These are phyloP conservation scores for Andricus grossulariae DNA, from an alignment of 1,140 invertebrate genomes.

Conservation along the genomic window DNA sequence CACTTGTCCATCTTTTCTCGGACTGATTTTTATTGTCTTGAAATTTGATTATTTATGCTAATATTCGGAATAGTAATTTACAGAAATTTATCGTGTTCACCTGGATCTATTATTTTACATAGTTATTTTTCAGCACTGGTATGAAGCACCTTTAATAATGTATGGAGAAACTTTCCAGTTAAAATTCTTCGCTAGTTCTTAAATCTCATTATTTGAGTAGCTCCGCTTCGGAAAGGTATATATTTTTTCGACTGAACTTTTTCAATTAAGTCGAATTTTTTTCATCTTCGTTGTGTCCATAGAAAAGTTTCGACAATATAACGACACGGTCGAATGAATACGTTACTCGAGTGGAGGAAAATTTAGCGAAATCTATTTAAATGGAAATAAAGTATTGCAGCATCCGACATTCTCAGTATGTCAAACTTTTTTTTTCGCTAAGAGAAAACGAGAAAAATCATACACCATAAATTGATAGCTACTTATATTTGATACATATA, in stretches of 20 bases:
- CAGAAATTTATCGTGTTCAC: too few relatives aligned
- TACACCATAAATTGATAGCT: not conserved
- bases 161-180: not conserved
- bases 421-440: not conserved
- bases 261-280: not conserved
- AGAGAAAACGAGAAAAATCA: not conserved
- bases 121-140: too few relatives aligned
- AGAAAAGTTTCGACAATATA: slow-evolving; percentile 20
- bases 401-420: not conserved
- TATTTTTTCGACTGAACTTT: not conserved
- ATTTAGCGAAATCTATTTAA: slow-evolving; percentile 40
- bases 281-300: not conserved
- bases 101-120: too few relatives aligned
- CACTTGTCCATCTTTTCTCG: too few relatives aligned
- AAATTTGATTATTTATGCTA: too few relatives aligned
- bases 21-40: too few relatives aligned
- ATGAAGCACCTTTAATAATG: not conserved
- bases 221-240: not conserved
- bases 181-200: slow-evolving; percentile 1
- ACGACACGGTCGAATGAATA: slow-evolving; percentile 12
- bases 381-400: slow-evolving; percentile 37
- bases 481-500: too few relatives aligned
- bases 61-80: too few relatives aligned
- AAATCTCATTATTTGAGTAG: not conserved
- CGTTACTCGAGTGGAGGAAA: slow-evolving; percentile 8